Percentiles rank a stretch among this genome's conserved stretches.
phyloP scores from a whole-genome alignment of 2,113 vertebrate genomes.

The Gracilinanus agilis region DNA sequence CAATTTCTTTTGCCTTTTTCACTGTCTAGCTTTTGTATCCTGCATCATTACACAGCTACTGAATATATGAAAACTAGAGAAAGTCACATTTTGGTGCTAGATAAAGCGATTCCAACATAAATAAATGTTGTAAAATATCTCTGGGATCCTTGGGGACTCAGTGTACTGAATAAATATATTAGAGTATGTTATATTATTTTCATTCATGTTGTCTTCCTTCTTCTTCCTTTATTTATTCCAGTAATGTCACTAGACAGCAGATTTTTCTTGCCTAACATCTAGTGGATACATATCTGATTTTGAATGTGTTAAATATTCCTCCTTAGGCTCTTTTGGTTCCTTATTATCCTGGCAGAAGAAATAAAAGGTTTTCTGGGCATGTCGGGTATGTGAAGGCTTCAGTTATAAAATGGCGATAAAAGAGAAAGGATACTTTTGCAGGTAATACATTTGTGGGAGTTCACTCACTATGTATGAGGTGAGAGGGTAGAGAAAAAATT shows the following conservation, averaged over 20 bases:
- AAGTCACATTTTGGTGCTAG: conserved; percentile 16
- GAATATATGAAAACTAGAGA: conserved; percentile 4
- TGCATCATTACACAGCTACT: background rate
- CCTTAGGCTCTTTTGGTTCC: conserved; percentile 12
- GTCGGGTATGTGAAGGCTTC: background rate
- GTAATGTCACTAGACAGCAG: background rate
- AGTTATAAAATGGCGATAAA: background rate
- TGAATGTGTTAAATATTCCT: background rate
- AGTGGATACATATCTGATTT: background rate
- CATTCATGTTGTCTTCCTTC: background rate
- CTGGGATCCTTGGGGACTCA: background rate
- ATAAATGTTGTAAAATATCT: conserved; percentile 20
- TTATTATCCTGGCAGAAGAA: background rate
- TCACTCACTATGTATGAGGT: background rate
- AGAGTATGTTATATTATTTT: background rate
- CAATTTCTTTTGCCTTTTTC: background rate
- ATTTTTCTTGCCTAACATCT: background rate
- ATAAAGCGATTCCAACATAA: conserved; percentile 39
- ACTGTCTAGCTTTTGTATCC: conserved; percentile 12
- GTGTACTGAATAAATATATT: conserved; percentile 9
- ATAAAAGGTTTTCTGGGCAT: background rate
- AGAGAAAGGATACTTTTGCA: background rate
- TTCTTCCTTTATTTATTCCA: background rate
- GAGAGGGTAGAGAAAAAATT: background rate
- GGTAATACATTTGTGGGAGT: background rate